Percentiles rank a stretch among this genome's conserved stretches.
These are phyloP conservation scores for Chiroxiphia lanceolata DNA, from an alignment of 2,797 vertebrate genomes.

Conservation along the genomic window DNA sequence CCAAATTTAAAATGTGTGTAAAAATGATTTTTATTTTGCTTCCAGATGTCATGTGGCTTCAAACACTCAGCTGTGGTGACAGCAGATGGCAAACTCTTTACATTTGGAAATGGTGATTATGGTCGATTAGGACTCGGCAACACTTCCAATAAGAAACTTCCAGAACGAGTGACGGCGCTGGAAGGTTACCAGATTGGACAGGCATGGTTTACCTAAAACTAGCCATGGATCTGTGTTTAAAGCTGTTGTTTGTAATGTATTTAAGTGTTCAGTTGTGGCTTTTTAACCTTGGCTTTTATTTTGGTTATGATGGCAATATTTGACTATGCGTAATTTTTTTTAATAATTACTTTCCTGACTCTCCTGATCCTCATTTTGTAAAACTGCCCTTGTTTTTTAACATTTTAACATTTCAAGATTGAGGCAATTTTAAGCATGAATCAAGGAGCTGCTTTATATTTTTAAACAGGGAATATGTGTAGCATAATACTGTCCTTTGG, in stretches of 20 bases:
- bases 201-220: conserved; percentile 64
- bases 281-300: background rate
- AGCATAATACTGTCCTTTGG: background rate
- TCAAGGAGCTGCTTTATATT: background rate
- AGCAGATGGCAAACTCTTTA: conserved; percentile 85
- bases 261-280: background rate
- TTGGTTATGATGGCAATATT: background rate
- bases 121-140: conserved; percentile 84
- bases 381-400: background rate
- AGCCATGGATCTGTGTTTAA: background rate
- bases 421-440: background rate
- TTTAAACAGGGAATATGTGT: background rate
- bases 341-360: background rate
- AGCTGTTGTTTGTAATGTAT: background rate
- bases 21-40: background rate
- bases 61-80: conserved; percentile 87
- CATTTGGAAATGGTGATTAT: conserved; percentile 86
- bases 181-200: conserved; percentile 87
- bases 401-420: background rate
- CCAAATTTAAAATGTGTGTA: background rate
- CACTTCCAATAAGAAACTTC: conserved; percentile 87
- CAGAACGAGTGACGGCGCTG: conserved; percentile 82
- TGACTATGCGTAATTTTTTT: background rate
- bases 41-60: conserved; percentile 86
- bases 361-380: background rate